Conservation (phyloP, 1,140 invertebrate species). For the Papilio xuthus region DNA sequence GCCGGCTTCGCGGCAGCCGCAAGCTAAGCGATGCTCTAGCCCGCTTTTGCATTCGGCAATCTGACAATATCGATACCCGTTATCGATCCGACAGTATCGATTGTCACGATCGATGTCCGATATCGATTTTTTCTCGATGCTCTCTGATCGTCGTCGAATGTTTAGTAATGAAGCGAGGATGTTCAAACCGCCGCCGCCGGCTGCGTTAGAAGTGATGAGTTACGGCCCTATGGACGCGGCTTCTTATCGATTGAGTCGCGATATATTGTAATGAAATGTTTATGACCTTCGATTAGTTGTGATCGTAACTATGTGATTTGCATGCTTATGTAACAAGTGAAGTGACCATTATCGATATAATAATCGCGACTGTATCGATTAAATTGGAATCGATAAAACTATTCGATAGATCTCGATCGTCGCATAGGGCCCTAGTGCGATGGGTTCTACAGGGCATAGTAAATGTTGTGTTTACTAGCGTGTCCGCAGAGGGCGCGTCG, state of each 20-base stretch:
- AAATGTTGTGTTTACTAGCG: conserved; percentile 46
- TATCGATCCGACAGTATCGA: conserved; percentile 54
- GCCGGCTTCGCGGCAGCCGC: conserved; percentile 72
- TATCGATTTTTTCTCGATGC: conserved; percentile 36
- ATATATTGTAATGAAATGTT: conserved; percentile 6
- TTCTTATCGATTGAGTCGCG: conserved; percentile 35
- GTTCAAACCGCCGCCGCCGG: conserved; percentile 41
- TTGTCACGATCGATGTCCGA: conserved; percentile 31
- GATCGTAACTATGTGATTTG: neutral
- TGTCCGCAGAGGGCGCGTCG: conserved; percentile 39
- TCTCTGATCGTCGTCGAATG: conserved; percentile 17
- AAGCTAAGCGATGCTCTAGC: conserved; percentile 75
- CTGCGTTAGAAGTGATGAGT: conserved; percentile 40
- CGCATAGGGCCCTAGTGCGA: conserved; percentile 25
- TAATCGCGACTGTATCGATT: neutral
- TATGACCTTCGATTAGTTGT: neutral
- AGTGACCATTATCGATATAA: neutral
- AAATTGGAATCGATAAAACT: neutral
- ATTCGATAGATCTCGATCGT: neutral
- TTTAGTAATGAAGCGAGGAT: conserved; percentile 57
- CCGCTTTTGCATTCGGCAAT: conserved; percentile 78
- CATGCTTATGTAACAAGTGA: neutral
- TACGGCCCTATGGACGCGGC: conserved; percentile 29
- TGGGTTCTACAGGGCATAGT: conserved; percentile 31
- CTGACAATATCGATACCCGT: conserved; percentile 43